These are phyloP conservation scores for Alligator sinensis DNA, from an alignment of 2,113 vertebrate genomes.

Conservation along the genomic window DNA sequence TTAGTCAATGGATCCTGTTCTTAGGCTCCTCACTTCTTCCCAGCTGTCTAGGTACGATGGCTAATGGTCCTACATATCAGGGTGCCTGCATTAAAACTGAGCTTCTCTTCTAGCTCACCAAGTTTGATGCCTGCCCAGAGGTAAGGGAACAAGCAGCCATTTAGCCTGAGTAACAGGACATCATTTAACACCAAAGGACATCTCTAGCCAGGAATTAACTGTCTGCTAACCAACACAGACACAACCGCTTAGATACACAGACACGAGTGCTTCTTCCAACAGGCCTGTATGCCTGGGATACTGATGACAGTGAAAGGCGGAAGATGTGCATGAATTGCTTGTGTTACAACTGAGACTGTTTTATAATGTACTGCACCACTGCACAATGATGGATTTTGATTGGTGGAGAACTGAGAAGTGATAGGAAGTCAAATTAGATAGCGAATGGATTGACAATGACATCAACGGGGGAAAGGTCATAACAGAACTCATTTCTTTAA, in stretches of 20 bases:
- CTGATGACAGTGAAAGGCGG: neutral
- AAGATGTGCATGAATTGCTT: neutral
- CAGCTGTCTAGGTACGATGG: neutral
- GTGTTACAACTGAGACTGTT: neutral
- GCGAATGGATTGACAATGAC: neutral
- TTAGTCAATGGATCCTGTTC: accelerated
- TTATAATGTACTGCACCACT: neutral
- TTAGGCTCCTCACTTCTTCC: neutral
- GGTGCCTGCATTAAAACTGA: neutral
- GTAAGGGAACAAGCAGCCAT: neutral
- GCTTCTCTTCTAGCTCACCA: accelerated
- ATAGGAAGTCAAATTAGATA: neutral
- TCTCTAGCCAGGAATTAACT: neutral
- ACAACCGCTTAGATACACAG: neutral
- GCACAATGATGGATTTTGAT: neutral
- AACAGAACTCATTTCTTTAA: neutral
- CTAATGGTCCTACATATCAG: neutral
- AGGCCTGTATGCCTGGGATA: neutral
- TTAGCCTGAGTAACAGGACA: neutral
- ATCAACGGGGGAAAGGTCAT: neutral
- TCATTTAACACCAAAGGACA: neutral
- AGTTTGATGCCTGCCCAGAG: neutral
- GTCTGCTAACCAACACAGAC: neutral
- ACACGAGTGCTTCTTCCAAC: neutral
- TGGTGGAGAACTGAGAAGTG: neutral